A percentile compares a stretch with the other conserved stretches of the same genome.
These are phyloP conservation scores for Oxytorus armatus DNA, from an alignment of 2,888 invertebrate species.

Conservation along the genomic window DNA sequence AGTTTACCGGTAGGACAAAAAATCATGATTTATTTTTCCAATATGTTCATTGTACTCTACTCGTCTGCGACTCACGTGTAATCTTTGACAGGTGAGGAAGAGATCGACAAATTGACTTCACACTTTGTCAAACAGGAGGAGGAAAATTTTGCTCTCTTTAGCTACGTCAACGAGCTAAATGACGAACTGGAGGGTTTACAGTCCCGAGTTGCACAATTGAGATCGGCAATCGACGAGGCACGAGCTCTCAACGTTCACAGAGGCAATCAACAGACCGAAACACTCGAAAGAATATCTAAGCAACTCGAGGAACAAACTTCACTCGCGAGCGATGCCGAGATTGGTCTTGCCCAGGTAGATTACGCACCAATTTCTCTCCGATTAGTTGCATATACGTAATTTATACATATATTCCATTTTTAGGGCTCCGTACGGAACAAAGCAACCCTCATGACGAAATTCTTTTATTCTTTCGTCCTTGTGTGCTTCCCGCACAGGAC, in stretches of 20 bases:
- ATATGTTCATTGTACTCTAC: neutral
- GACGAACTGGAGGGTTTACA: constrained; percentile 91
- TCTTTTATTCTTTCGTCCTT: neutral
- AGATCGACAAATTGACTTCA: constrained; percentile 89
- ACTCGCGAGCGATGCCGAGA: constrained; percentile 81
- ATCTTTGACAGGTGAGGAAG: constrained; percentile 86
- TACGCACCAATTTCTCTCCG: neutral
- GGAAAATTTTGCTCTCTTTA: constrained; percentile 96
- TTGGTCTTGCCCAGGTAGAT: constrained; percentile 80
- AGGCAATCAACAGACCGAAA: constrained; percentile 87
- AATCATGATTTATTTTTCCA: neutral
- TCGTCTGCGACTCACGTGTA: neutral
- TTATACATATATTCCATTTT: neutral
- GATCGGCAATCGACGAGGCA: constrained; percentile 89
- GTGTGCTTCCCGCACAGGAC: too few relatives aligned
- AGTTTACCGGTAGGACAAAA: constrained; percentile 79
- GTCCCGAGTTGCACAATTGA: constrained; percentile 88
- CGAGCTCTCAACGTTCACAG: constrained; percentile 86
- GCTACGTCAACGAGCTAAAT: constrained; percentile 95
- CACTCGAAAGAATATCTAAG: constrained; percentile 85
- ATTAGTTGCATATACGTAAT: neutral
- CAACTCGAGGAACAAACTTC: constrained; percentile 85
- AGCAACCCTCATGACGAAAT: too few relatives aligned
- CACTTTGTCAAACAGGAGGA: constrained; percentile 94
- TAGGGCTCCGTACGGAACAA: neutral